Percentiles rank a stretch among this genome's conserved stretches.
Conservation (phyloP, 2,797 vertebrate species). For the Chlorospingus semifuscus region DNA sequence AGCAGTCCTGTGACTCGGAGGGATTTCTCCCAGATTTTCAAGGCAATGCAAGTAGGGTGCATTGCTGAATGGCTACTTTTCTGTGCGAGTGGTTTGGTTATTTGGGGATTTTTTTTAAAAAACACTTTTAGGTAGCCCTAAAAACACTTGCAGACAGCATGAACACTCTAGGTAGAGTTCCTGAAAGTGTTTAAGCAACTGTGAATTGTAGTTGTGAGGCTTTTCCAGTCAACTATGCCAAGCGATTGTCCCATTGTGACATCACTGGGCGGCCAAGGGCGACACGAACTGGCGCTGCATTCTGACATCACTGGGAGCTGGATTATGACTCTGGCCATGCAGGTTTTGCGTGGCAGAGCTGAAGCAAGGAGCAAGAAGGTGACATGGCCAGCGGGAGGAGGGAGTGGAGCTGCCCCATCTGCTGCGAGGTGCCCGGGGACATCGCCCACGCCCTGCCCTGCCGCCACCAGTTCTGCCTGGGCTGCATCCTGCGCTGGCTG, state of each 20-base stretch:
- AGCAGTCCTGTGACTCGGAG: neutral
- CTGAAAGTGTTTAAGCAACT: neutral
- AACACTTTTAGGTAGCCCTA: neutral
- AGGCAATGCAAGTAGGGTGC: neutral
- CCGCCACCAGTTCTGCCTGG: neutral
- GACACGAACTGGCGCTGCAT: accelerated
- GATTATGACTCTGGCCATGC: neutral
- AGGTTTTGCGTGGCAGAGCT: neutral
- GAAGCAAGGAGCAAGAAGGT: too few species aligned
- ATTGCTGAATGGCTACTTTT: neutral
- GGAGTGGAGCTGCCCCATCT: neutral
- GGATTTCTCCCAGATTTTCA: neutral
- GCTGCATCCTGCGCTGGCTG: neutral
- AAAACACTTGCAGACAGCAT: neutral
- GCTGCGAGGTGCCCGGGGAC: neutral
- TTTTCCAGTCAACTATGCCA: neutral
- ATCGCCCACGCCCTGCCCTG: neutral
- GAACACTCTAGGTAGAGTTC: accelerated
- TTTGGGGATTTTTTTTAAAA: accelerated
- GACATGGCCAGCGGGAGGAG: neutral
- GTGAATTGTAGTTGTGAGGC: neutral
- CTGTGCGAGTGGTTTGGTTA: accelerated
- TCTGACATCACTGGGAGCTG: neutral
- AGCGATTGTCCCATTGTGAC: neutral
- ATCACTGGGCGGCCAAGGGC: accelerated